Conservation (phyloP, 1,140 invertebrate species). For the Aphis gossypii region DNA sequence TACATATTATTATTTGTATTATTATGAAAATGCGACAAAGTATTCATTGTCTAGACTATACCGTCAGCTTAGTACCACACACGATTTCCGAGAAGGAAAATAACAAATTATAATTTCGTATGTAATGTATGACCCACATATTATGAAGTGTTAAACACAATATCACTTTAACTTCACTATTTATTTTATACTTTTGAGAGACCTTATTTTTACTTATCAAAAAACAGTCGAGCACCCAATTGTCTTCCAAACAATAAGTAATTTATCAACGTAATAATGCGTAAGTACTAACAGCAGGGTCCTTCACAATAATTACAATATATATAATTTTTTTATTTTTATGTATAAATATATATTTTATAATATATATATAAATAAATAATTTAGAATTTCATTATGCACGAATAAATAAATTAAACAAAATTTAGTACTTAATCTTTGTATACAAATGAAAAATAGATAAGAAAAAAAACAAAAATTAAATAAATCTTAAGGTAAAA, state of each 20-base stretch:
- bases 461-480: slow-evolving; percentile 45
- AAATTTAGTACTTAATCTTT: slow-evolving; percentile 21
- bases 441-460: slow-evolving; percentile 1
- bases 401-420: slow-evolving; percentile 42
- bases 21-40: neutral
- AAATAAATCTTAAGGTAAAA: slow-evolving; percentile 36
- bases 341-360: slow-evolving; percentile 39
- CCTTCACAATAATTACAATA: slow-evolving; percentile 26
- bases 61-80: neutral
- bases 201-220: neutral
- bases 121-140: neutral
- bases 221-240: neutral
- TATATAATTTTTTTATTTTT: slow-evolving; percentile 5
- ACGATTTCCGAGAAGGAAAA: neutral
- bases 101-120: neutral
- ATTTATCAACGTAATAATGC: slow-evolving; percentile 2
- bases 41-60: neutral
- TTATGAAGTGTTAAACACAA: neutral
- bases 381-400: slow-evolving; percentile 35
- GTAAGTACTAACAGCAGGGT: neutral
- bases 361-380: slow-evolving; percentile 32
- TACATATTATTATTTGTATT: neutral
- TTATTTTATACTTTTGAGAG: neutral
- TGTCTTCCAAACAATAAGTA: slow-evolving; percentile 37
- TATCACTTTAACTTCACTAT: neutral